Evolutionary conservation across 2,113 vertebrate species (phyloP), one percentile per base, ranked within the genome.

Genomic region (Tenebrosternarchus preto): DNA sequence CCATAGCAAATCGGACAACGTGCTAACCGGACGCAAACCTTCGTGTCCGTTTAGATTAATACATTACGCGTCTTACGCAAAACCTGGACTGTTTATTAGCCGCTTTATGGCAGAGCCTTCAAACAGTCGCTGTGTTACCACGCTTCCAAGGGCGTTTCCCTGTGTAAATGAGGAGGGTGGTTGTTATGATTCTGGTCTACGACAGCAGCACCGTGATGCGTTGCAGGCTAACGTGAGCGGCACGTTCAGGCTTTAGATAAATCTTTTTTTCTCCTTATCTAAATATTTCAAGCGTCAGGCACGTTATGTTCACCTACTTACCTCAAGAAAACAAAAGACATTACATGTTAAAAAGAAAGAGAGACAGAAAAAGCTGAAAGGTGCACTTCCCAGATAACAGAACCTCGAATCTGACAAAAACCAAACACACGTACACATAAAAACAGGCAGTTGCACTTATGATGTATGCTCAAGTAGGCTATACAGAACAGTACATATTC

Each of bases 191-290:
- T n/a, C 20, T 12, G n/a, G n/a, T n/a, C n/a, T n/a, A n/a, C n/a
- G n/a, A 77, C 25, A 59, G 43, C 53, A 70, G 76, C 76, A 70
- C 66, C 76, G 20, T 31, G 22, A 56, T 36, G 69, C 50, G 73
- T 77, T 77, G 66, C 19, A 22, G 73, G 60, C 75, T 67, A 78
- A 59, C 27, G 67, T 33, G 33, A 69, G 9, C 24, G 33, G 57
- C 59, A 83, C 39, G 79, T 17, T 55, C 27, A 66, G 53, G 20
- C 57, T 22, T 27, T 67, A 20, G 27, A 46, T 50, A n/a, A 22
- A 68, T 36, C 24, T 70, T 27, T 46, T n/a, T 55, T 53, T 50
- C 19, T 31, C 29, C 46, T 53, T 6, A 31, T 77, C 3, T 77
- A 33, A 55, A 77, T 77, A 36, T 36, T 57, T 68, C 63, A 36